Evolutionary conservation across 2,113 vertebrate species (phyloP).

Genomic region (Anoura caudifer): DNA sequence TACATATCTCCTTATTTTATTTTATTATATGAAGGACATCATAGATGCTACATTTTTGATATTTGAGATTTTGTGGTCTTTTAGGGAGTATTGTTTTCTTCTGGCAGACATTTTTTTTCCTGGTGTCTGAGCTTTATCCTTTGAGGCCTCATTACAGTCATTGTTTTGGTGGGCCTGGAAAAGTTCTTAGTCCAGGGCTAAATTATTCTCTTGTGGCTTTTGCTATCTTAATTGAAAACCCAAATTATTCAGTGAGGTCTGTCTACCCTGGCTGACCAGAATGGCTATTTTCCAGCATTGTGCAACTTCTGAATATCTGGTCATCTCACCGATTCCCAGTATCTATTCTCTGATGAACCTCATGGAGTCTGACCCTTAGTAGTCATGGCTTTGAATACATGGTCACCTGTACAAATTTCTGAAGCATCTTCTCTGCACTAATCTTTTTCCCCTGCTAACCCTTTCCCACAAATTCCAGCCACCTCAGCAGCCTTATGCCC

Average conservation of each 20-base stretch:
- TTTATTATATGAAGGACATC: not conserved
- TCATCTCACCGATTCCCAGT: not conserved
- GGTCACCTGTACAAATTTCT: not conserved
- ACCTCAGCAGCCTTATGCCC: not conserved
- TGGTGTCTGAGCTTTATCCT: not conserved
- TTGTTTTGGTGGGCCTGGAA: not conserved
- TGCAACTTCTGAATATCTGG: not conserved
- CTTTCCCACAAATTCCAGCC: not conserved
- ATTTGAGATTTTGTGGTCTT: not conserved
- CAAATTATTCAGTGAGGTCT: not conserved
- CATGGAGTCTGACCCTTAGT: not conserved
- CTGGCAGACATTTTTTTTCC: not conserved
- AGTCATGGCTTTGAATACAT: not conserved
- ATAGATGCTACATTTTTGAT: not conserved
- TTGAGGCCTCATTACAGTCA: not conserved
- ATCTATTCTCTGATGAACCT: not conserved
- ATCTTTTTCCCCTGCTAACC: not conserved
- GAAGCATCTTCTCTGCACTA: not conserved
- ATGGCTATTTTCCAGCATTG: not conserved
- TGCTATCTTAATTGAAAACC: not conserved
- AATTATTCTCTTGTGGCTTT: not conserved
- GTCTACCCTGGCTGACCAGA: not conserved
- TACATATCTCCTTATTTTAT: not conserved
- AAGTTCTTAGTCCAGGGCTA: not conserved
- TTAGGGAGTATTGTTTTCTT: not conserved